Conservation (phyloP, 2,113 vertebrate species). For the Montifringilla adamsi region DNA sequence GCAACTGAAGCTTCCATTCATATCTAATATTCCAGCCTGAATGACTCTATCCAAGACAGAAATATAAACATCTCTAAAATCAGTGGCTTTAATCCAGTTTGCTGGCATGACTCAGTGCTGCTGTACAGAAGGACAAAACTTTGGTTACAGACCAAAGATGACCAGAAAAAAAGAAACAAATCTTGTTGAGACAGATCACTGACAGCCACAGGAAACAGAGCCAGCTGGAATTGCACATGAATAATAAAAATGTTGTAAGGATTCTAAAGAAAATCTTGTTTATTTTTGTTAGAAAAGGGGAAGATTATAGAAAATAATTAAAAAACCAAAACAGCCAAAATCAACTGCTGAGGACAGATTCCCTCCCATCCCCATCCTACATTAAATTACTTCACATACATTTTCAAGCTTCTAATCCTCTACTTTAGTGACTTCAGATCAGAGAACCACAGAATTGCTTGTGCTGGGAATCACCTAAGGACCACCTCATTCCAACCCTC, state of each 20-base stretch:
- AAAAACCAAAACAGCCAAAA: background rate
- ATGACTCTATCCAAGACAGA: background rate
- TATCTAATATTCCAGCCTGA: background rate
- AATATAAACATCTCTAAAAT: conserved; percentile 3
- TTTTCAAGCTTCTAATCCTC: background rate
- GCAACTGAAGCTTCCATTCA: background rate
- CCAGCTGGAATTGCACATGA: background rate
- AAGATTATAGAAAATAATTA: background rate
- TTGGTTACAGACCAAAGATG: background rate
- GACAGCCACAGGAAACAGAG: background rate
- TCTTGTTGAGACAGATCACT: background rate
- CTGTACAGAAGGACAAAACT: background rate
- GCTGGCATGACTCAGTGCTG: background rate
- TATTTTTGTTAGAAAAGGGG: background rate
- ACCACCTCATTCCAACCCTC: background rate
- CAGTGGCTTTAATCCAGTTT: background rate
- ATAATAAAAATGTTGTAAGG: background rate
- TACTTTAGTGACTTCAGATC: background rate
- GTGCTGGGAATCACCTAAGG: background rate
- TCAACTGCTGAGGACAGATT: background rate
- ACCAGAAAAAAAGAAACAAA: background rate
- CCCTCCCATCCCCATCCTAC: rapidly evolving
- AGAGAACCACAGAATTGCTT: background rate
- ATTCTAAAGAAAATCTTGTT: background rate
- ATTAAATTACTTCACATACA: background rate